phyloP scores from a whole-genome alignment of 2,113 vertebrate species.

The Mobula birostris region DNA sequence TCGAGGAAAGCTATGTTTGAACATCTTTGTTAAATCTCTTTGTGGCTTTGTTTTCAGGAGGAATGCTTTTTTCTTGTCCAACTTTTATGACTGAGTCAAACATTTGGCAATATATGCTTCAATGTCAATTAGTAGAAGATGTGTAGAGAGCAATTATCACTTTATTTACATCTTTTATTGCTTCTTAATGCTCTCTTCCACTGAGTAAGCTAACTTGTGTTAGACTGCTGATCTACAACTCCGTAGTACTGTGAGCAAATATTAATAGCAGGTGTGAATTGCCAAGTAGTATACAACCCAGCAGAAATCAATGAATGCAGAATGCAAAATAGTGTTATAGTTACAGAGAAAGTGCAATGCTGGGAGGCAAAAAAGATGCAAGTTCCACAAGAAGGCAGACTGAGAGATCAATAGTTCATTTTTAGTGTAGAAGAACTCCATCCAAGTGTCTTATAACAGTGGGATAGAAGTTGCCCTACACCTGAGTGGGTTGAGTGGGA shows the following conservation, averaged over 20 bases:
- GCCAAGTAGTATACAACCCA: not conserved
- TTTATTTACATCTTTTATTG: not conserved
- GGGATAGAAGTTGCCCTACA: no score
- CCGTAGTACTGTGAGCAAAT: not conserved
- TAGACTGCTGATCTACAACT: not conserved
- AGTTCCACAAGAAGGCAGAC: no score
- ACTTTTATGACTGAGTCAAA: not conserved
- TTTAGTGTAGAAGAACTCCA: no score
- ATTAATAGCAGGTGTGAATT: not conserved
- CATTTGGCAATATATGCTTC: not conserved
- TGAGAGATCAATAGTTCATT: no score
- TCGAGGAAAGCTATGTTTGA: not conserved
- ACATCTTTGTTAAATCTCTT: not conserved
- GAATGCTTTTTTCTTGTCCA: not conserved
- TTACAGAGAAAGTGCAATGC: no score
- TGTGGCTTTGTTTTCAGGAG: not conserved
- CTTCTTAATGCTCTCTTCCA: not conserved
- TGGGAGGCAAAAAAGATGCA: no score
- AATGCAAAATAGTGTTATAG: no score
- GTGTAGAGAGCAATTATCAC: not conserved
- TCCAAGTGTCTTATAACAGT: no score
- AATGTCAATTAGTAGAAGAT: not conserved
- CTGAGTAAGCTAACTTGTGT: not conserved
- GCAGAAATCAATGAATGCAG: not conserved
- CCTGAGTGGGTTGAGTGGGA: no score